Evolutionary conservation across 2,113 vertebrate species (phyloP).

Genomic region (Strix uralensis): DNA sequence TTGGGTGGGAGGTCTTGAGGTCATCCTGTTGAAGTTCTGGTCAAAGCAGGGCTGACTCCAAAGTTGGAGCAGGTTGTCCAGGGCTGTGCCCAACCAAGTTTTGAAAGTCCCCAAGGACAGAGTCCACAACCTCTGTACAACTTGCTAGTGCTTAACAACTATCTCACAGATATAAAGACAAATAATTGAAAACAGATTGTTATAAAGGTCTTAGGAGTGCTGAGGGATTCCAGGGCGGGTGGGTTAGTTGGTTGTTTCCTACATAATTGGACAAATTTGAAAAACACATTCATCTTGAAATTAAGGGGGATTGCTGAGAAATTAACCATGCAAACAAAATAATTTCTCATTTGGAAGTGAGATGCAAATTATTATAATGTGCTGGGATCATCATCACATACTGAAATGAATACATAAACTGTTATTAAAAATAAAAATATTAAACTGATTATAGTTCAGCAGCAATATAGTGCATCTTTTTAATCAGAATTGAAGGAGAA

Average conservation of each 20-base stretch:
- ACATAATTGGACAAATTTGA: background rate
- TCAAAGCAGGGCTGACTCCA: background rate
- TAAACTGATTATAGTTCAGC: background rate
- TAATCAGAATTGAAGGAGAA: background rate
- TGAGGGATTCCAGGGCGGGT: background rate
- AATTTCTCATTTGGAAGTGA: conserved; percentile 4
- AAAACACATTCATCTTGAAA: conserved; percentile 2
- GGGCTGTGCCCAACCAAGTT: background rate
- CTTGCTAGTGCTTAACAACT: background rate
- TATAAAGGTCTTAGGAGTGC: background rate
- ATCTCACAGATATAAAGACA: background rate
- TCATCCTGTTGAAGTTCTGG: background rate
- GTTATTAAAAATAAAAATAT: conserved; percentile 12
- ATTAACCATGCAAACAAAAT: conserved; percentile 26
- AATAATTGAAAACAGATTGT: background rate
- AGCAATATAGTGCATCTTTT: background rate
- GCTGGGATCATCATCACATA: background rate
- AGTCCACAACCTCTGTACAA: background rate
- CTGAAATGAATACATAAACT: background rate
- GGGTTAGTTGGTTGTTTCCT: background rate
- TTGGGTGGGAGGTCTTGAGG: background rate
- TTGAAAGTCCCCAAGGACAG: background rate
- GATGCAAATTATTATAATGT: background rate
- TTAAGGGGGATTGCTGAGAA: background rate
- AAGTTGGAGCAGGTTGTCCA: background rate